These are phyloP conservation scores for Hemiprocne comata DNA, from an alignment of 2,113 vertebrate genomes.

Conservation along the genomic window DNA sequence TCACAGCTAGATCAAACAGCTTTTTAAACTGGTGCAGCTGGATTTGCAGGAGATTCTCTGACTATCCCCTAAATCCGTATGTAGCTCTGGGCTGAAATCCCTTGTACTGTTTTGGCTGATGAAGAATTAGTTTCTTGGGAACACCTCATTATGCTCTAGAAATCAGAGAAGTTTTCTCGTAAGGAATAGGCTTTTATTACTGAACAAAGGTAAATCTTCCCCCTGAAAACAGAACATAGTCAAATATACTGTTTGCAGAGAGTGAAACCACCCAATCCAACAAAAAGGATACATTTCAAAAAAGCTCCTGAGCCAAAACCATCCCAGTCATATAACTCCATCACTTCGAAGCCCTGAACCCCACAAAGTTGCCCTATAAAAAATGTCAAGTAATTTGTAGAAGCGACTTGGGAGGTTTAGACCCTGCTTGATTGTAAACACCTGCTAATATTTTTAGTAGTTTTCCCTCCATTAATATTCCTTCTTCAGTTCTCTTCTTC, in stretches of 20 bases:
- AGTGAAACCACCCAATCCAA: background rate
- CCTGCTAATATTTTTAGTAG: background rate
- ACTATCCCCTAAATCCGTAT: background rate
- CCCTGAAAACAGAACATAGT: background rate
- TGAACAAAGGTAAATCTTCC: background rate
- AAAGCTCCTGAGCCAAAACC: background rate
- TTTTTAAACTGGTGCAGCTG: background rate
- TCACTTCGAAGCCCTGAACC: background rate
- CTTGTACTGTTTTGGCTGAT: background rate
- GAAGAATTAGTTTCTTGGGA: background rate
- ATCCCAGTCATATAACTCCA: background rate
- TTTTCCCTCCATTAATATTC: background rate
- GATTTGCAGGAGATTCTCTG: background rate
- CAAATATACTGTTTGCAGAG: background rate
- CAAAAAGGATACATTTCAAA: background rate
- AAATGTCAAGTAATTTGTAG: background rate
- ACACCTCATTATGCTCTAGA: background rate
- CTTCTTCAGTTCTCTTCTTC: background rate
- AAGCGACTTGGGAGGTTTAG: constrained; percentile 15
- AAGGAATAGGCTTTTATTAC: background rate
- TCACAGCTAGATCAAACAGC: background rate
- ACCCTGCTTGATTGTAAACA: background rate
- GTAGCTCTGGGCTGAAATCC: background rate
- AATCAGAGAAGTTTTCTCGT: background rate
- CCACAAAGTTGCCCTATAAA: background rate